Evolutionary conservation across 2,888 invertebrate genomes (phyloP), one percentile per base, ranked within the genome.

Genomic region (Zhengitettix transpicula): DNA sequence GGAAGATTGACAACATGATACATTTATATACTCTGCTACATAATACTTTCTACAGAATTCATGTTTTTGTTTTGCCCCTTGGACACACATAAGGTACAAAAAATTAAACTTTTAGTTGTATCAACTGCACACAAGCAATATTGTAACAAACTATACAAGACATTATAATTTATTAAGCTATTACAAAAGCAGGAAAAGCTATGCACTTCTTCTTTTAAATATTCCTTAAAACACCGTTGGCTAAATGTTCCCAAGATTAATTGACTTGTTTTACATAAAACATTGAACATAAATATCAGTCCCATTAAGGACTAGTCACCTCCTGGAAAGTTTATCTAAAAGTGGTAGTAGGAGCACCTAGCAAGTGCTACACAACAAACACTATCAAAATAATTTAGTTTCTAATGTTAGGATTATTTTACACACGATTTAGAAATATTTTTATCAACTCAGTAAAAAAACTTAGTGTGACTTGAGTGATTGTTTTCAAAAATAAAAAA

Each of bases 161-260:
- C 59, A 60, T 52, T 52, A 16, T 47, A 51, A 54, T 61, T 57
- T 58, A 58, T 58, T 53, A 57, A 61, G 57, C 57, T 54, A 58
- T 61, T 58, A 60, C 60, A 64, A 61, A 64, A 64, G 62, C 63
- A 58, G 63, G 63, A 64, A 62, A 62, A 59, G 61, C 63, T 64
- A 64, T 61, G 59, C 60, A 60, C 28, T 52, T 58, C 28, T 28
- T 28, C 7, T 56, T 47, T 56, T 47, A 52, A 59, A 59, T 59
- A 55, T 58, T 55, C 17, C 51, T 47, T 59, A 56, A 62, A 54
- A 59, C 61, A 63, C 61, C 61, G 63, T 42, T 78, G 79, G 78
- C 71, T 71, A 78, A 77, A 82, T 85, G 85, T 84, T 85, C 85
- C 85, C 85, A 84, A 84, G 80, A 83, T 79, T 85, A 85, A 85